Conservation (phyloP, 2,888 invertebrate genomes). For the Andrena marginata region DNA sequence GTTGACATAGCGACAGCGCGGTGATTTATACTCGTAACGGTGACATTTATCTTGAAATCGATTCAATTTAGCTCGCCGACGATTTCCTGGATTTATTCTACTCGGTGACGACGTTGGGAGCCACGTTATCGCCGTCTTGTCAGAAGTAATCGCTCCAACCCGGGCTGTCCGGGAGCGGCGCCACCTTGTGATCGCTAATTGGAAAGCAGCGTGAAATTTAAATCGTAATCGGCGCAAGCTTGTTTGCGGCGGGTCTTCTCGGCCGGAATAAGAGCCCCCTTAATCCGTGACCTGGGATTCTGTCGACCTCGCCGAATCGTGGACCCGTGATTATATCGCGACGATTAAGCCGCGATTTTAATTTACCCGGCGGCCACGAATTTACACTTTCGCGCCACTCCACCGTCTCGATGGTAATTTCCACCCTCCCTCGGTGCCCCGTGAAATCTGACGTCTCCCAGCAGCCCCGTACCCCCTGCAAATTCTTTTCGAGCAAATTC, state of each 20-base stretch:
- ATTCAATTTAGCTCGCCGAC: not conserved
- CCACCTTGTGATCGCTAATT: conserved; percentile 55
- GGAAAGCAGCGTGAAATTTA: conserved; percentile 55
- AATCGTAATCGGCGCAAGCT: conserved; percentile 52
- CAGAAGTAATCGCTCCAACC: not conserved
- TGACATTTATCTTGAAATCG: not conserved
- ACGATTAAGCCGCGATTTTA: conserved; percentile 50
- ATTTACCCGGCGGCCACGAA: conserved; percentile 30
- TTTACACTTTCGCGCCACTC: conserved; percentile 17
- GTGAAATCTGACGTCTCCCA: conserved; percentile 30
- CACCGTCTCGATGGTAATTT: conserved; percentile 22
- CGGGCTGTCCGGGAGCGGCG: not conserved
- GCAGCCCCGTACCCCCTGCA: not conserved
- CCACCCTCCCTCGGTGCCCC: not conserved
- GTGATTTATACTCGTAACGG: not conserved
- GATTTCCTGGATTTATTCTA: not conserved
- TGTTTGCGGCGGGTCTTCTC: conserved; percentile 27
- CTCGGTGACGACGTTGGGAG: not conserved
- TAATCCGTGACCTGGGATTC: conserved; percentile 22
- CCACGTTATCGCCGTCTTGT: not conserved
- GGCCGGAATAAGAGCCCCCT: conserved; percentile 11
- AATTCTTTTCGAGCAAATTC: not conserved
- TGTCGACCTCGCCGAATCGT: not conserved
- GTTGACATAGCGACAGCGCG: not conserved
- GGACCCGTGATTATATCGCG: conserved; percentile 16